phyloP scores from a whole-genome alignment of 2,113 vertebrate species.

The Symphodus melops region DNA sequence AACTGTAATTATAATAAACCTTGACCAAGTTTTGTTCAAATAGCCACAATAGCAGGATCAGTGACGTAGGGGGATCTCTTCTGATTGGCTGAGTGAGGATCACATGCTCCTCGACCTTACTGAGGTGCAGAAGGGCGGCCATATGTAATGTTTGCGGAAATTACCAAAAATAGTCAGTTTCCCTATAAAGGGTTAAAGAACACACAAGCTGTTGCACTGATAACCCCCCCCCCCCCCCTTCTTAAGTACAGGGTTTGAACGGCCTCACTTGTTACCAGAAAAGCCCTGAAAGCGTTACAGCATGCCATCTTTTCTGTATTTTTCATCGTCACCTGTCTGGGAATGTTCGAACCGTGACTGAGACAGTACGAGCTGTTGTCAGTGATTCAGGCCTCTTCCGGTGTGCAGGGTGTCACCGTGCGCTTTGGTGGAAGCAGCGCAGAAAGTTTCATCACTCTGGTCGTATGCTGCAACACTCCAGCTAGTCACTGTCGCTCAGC shows the following conservation, averaged over 20 bases:
- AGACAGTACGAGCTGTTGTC: constrained; percentile 10
- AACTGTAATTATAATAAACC: too few species aligned
- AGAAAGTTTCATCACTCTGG: constrained; percentile 39
- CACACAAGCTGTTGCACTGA: not conserved
- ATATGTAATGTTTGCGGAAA: too few species aligned
- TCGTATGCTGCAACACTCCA: constrained; percentile 23
- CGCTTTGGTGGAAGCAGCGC: constrained; percentile 37
- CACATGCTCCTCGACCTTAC: too few species aligned
- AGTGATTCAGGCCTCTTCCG: constrained; percentile 13
- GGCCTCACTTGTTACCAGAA: not conserved
- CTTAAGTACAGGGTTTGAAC: not conserved
- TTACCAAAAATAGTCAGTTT: too few species aligned
- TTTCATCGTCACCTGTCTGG: constrained; percentile 5
- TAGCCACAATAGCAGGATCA: too few species aligned
- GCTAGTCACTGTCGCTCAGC: constrained; percentile 42
- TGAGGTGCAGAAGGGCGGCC: too few species aligned
- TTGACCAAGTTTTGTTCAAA: too few species aligned
- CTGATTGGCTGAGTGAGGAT: too few species aligned
- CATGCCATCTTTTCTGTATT: not conserved
- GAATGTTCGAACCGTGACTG: constrained; percentile 1
- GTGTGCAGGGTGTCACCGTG: constrained; percentile 3
- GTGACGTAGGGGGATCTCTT: too few species aligned
- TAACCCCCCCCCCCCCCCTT: not conserved
- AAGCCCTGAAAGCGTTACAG: constrained; percentile 18
- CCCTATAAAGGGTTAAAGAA: too few species aligned